Evolutionary conservation across 2,797 vertebrate genomes (phyloP), one percentile per base, ranked within the genome.

Genomic region (Sebastes minor): DNA sequence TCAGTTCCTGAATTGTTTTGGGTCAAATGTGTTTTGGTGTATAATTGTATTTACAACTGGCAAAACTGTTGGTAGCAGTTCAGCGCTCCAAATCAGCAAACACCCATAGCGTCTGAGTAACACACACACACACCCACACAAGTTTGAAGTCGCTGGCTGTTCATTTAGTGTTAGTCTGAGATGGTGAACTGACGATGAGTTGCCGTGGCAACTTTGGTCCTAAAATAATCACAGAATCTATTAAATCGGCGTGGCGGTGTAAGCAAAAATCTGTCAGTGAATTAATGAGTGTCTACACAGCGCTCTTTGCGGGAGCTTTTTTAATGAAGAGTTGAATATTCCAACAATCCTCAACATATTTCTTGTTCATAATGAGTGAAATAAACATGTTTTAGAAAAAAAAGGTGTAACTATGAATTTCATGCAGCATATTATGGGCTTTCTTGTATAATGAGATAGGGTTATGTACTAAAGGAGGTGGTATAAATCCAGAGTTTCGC

Each of bases 221-320:
- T 62, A 55, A 86, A 83, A 85, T 89, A 82, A 88, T 87, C 70
- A 89, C 56, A 87, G 53, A 87, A 75, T 86, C 60, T 85, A 82
- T 74, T 79, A 86, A 85, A 80, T 71, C 60, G 30, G 46, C 53
- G 53, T 23, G 56, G n/a, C 53, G 33, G n/a, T 56, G 38, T 76
- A 68, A 81, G 73, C 75, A 81, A 74, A 30, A 80, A 78, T 77
- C 53, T 64, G 42, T 60, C 60, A 55, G 20, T 71, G 53, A 81
- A 75, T 81, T 85, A 80, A 82, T 85, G 46, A 88, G 76, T 53
- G 53, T 80, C 72, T 55, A 68, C 71, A 35, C 73, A 60, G 64
- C 52, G 8, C 52, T 2, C 79, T 38, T 83, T 74, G 55, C 6
- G 33, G 10, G n/a, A 56, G n/a, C 28, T 46, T 82, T 64, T 72